These are phyloP conservation scores for Orchesella cincta DNA, from an alignment of 1,140 invertebrate genomes.

Conservation along the genomic window DNA sequence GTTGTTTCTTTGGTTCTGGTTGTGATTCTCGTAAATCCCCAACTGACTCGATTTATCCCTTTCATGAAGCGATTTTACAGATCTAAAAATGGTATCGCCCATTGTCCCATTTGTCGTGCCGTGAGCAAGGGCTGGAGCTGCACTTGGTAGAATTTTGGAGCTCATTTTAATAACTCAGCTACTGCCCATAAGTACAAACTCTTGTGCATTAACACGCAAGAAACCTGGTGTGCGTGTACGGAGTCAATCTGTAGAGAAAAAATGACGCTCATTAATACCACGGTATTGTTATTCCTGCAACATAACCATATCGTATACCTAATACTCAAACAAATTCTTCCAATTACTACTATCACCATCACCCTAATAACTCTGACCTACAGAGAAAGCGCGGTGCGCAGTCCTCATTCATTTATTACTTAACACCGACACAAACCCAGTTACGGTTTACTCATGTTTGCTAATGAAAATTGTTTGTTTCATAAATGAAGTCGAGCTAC, in stretches of 20 bases:
- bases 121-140: conserved; percentile 1
- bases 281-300: too few species aligned
- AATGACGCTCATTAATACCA: neutral
- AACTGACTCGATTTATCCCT: neutral
- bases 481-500: too few species aligned
- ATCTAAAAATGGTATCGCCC: neutral
- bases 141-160: neutral
- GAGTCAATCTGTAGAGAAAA: neutral
- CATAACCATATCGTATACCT: neutral
- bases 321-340: neutral
- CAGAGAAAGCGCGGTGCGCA: too few species aligned
- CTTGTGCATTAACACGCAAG: neutral
- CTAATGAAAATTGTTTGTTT: too few species aligned
- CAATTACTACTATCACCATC: neutral
- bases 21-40: conserved; percentile 11
- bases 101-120: neutral
- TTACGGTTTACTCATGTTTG: too few species aligned
- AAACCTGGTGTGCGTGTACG: neutral
- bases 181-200: neutral
- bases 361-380: too few species aligned
- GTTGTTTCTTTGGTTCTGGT: conserved; percentile 16
- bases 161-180: neutral
- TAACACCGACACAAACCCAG: too few species aligned
- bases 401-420: too few species aligned
- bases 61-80: conserved; percentile 7